Percentiles rank a stretch among this genome's conserved stretches.
These are phyloP conservation scores for Neolamprologus variostigma DNA, from an alignment of 2,113 vertebrate species.

Conservation along the genomic window DNA sequence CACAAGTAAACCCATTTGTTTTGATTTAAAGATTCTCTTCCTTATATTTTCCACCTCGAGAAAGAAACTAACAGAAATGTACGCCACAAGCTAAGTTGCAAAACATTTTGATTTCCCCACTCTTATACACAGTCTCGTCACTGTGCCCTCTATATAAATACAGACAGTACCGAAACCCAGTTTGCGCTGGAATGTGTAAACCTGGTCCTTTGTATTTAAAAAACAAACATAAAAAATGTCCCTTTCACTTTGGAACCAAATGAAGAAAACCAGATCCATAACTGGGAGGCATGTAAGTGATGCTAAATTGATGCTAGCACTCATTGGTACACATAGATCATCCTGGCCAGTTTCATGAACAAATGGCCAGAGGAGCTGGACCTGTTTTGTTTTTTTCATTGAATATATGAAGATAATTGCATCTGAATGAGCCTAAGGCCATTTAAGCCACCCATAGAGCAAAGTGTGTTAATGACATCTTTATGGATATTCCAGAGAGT, in stretches of 20 bases:
- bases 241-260: neutral
- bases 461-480: accelerated
- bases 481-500: neutral
- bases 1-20: neutral
- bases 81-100: neutral
- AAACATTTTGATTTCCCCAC: neutral
- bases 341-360: neutral
- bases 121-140: neutral
- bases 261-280: neutral
- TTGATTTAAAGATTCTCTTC: neutral
- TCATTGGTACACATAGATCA: neutral
- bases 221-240: neutral
- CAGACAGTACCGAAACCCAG: neutral
- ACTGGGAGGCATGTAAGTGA: neutral
- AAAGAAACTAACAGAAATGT: neutral
- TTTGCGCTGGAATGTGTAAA: neutral
- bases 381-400: neutral
- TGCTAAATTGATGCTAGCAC: neutral
- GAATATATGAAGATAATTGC: neutral
- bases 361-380: neutral
- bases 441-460: neutral
- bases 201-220: neutral
- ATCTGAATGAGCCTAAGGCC: neutral
- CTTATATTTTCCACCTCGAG: accelerated
- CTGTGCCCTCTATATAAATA: neutral